phyloP scores from a whole-genome alignment of 1,140 invertebrate genomes.

The Delia radicum region DNA sequence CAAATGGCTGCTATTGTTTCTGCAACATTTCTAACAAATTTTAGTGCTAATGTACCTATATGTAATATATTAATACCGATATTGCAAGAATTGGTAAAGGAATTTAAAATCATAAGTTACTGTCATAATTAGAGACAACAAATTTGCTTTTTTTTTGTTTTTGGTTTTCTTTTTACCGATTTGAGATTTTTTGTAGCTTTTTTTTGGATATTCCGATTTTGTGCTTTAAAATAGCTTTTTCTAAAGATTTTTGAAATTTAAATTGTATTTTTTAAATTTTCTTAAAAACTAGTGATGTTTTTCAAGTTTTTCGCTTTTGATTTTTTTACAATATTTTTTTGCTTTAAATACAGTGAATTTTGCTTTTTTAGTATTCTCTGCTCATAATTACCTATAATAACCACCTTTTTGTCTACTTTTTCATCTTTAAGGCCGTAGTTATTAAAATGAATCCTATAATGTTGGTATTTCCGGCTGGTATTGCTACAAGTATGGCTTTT shows the following conservation, averaged over 20 bases:
- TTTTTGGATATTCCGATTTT: too few species aligned
- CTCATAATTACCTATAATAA: too few species aligned
- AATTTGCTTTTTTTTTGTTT: too few species aligned
- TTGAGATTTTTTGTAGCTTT: too few species aligned
- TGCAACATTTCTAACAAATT: constrained; percentile 68
- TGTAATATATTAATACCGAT: constrained; percentile 80
- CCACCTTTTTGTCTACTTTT: background rate
- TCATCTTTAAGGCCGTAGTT: constrained; percentile 57
- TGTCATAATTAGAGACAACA: too few species aligned
- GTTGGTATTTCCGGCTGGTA: constrained; percentile 78
- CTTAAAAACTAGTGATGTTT: too few species aligned
- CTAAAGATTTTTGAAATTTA: too few species aligned
- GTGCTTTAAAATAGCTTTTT: background rate
- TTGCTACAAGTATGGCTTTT: constrained; percentile 74
- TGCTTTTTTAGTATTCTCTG: background rate
- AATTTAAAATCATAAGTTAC: too few species aligned
- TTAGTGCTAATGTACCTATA: constrained; percentile 79
- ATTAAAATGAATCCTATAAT: constrained; percentile 77
- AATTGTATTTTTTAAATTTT: too few species aligned
- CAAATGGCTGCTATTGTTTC: constrained; percentile 59
- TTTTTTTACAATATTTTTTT: too few species aligned
- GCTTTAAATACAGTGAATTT: background rate
- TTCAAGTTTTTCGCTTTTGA: too few species aligned
- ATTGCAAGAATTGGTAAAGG: constrained; percentile 70
- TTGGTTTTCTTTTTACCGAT: too few species aligned